These are phyloP conservation scores for Cremastobaeus sp. DNA, from an alignment of 2,888 invertebrate genomes.

Conservation along the genomic window DNA sequence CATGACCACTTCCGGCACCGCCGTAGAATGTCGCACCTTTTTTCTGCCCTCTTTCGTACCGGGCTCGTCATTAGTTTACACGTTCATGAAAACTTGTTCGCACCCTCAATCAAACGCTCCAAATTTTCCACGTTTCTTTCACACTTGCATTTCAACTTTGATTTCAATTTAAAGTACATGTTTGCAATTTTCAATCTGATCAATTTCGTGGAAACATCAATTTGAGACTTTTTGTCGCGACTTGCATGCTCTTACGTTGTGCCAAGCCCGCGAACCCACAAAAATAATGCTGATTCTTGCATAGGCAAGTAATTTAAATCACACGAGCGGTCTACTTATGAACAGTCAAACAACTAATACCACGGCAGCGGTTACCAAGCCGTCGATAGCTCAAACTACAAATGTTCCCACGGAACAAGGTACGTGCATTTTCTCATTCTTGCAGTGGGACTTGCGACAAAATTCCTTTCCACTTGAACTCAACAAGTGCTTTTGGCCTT, in stretches of 20 bases:
- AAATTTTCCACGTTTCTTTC: no score
- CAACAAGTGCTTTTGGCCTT: no score
- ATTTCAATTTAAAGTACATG: no score
- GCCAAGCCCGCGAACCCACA: slow-evolving; percentile 1
- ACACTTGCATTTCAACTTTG: no score
- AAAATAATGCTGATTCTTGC: slow-evolving; percentile 52
- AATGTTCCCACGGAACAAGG: slow-evolving; percentile 75
- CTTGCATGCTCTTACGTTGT: not conserved
- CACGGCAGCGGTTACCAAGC: slow-evolving; percentile 72
- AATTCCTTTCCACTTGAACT: no score
- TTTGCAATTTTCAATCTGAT: no score
- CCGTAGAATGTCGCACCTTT: no score
- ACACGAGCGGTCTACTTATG: slow-evolving; percentile 74
- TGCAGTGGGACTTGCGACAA: slow-evolving; percentile 1
- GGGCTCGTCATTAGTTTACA: not conserved
- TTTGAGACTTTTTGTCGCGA: slow-evolving; percentile 5
- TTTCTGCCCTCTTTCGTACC: not conserved
- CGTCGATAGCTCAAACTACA: slow-evolving; percentile 72
- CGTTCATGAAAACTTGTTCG: no score
- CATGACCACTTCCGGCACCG: slow-evolving; percentile 23
- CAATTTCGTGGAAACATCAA: no score
- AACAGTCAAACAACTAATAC: slow-evolving; percentile 75
- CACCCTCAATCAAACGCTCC: no score
- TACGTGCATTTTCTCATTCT: slow-evolving; percentile 58
- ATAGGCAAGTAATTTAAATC: slow-evolving; percentile 75